Evolutionary conservation across 2,888 invertebrate genomes (phyloP).

Genomic region (Hymenopus coronatus): DNA sequence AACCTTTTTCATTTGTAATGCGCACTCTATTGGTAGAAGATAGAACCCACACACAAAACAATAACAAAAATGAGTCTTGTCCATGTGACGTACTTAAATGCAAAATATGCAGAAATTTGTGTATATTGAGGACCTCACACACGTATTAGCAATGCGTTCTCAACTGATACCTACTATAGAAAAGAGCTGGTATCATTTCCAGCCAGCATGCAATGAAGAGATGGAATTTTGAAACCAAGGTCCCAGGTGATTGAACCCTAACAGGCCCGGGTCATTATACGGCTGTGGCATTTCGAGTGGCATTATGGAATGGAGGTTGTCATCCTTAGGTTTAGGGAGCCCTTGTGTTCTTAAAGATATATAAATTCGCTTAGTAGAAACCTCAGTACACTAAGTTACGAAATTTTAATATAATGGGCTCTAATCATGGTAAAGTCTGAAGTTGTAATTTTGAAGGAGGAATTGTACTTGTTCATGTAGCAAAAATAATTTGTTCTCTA

Average conservation of each 20-base stretch:
- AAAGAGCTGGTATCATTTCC: not conserved
- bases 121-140: not conserved
- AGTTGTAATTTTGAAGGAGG: not conserved
- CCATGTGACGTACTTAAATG: conserved; percentile 4
- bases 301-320: not conserved
- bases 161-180: not conserved
- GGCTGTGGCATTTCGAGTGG: conserved; percentile 7
- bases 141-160: not conserved
- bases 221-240: conserved; percentile 15
- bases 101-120: not conserved
- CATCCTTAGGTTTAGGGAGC: not conserved
- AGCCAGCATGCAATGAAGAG: conserved; percentile 4
- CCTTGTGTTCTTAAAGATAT: not conserved
- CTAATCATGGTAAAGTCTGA: not conserved
- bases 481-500: not conserved
- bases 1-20: not conserved
- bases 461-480: not conserved
- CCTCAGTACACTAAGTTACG: not conserved
- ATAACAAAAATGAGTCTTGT: conserved; percentile 17
- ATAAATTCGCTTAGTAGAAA: not conserved
- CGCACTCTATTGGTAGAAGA: not conserved
- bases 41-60: conserved; percentile 10
- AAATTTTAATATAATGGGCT: not conserved
- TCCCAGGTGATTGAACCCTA: conserved; percentile 25
- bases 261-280: conserved; percentile 20